Evolutionary conservation across 2,113 vertebrate genomes (phyloP).

Genomic region (Lepisosteus oculatus): DNA sequence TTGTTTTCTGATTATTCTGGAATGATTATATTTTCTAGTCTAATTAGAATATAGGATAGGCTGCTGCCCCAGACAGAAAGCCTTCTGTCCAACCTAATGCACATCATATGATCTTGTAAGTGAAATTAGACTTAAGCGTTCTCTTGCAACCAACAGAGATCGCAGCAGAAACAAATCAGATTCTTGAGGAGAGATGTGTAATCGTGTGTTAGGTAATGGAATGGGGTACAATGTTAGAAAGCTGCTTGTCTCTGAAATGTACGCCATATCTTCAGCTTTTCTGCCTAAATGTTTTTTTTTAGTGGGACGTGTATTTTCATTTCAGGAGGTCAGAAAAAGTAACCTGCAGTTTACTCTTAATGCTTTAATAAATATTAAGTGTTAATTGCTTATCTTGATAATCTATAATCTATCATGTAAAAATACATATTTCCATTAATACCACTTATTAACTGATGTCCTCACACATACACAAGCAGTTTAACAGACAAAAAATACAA

Average conservation of each 20-base stretch:
- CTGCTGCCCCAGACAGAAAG: no score
- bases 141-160: background rate
- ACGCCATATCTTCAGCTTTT: background rate
- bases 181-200: background rate
- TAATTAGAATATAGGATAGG: no score
- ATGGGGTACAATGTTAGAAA: background rate
- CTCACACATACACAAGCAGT: no score
- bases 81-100: background rate
- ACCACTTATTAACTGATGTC: no score
- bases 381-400: background rate
- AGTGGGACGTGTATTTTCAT: background rate
- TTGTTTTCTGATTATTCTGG: no score
- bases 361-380: background rate
- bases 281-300: background rate
- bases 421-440: no score
- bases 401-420: no score
- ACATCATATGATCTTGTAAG: slow-evolving; percentile 7
- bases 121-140: slow-evolving; percentile 1
- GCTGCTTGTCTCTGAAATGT: background rate
- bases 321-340: background rate
- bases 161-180: background rate
- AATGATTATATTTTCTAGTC: no score
- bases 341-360: background rate
- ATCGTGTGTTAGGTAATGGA: slow-evolving; percentile 1
- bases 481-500: no score